phyloP scores from a whole-genome alignment of 2,113 vertebrate genomes.

The Ctenodactylus gundi region DNA sequence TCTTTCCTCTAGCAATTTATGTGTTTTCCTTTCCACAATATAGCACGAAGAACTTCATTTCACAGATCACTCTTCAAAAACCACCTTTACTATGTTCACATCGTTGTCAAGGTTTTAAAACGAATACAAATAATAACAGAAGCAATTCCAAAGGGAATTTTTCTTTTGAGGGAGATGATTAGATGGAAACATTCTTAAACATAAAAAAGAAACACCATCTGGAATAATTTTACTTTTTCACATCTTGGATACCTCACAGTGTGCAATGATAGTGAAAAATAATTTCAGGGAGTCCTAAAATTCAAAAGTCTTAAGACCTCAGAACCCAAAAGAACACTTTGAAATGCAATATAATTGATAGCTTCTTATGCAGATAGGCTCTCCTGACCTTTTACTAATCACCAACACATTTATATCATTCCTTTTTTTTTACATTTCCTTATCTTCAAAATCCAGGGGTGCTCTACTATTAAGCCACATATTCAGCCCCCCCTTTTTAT shows the following conservation, averaged over 20 bases:
- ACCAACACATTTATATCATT: background rate
- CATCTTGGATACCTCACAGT: constrained; percentile 4
- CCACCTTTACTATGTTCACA: background rate
- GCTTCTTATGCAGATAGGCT: background rate
- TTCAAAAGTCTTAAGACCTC: background rate
- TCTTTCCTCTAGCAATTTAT: background rate
- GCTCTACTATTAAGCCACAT: background rate
- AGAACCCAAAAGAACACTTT: background rate
- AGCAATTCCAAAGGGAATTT: constrained; percentile 17
- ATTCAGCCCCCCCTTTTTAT: background rate
- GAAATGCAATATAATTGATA: background rate
- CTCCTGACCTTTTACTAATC: background rate
- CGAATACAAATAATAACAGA: constrained; percentile 50
- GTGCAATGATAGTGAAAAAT: background rate
- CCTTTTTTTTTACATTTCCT: background rate
- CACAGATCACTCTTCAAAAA: constrained; percentile 8
- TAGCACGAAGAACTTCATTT: background rate
- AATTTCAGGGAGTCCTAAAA: background rate
- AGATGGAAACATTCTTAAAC: constrained; percentile 39
- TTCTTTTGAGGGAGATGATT: constrained; percentile 43
- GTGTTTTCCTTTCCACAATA: constrained; percentile 1
- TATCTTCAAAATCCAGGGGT: background rate
- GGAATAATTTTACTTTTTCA: constrained; percentile 60
- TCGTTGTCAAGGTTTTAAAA: constrained; percentile 56
- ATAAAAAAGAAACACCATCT: constrained; percentile 13